These are phyloP conservation scores for Pimpla rufipes DNA, from an alignment of 2,888 invertebrate genomes.

Conservation along the genomic window DNA sequence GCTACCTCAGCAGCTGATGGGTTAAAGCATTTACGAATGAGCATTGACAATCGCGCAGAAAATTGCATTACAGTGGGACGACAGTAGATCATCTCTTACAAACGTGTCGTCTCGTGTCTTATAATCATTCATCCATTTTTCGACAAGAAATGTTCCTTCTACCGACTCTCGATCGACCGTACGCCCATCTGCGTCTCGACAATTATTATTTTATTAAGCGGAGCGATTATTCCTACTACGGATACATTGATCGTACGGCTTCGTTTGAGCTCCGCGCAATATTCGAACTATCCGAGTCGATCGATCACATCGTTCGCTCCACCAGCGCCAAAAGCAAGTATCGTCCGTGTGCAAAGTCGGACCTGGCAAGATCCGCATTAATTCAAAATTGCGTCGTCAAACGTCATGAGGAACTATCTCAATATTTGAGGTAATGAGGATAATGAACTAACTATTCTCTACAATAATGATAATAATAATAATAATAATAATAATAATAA, in stretches of 20 bases:
- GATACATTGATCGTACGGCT: slow-evolving; percentile 22
- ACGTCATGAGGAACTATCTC: slow-evolving; percentile 81
- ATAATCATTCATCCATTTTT: slow-evolving; percentile 27
- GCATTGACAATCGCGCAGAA: slow-evolving; percentile 43
- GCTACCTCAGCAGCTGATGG: too few species aligned
- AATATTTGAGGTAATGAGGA: slow-evolving; percentile 82
- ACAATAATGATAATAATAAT: slow-evolving; percentile 66
- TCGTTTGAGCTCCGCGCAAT: slow-evolving; percentile 21
- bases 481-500: slow-evolving; percentile 57
- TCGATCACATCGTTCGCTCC: not conserved
- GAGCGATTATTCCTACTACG: not conserved
- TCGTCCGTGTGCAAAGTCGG: slow-evolving; percentile 3
- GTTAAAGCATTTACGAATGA: slow-evolving; percentile 44
- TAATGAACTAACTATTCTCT: slow-evolving; percentile 73
- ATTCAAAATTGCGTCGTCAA: slow-evolving; percentile 56
- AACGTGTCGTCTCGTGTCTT: slow-evolving; percentile 3
- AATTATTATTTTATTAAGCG: slow-evolving; percentile 35
- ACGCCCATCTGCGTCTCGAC: slow-evolving; percentile 1
- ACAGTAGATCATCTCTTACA: not conserved
- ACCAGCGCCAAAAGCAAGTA: not conserved
- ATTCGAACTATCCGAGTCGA: slow-evolving; percentile 13
- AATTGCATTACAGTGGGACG: slow-evolving; percentile 1
- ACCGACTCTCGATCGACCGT: slow-evolving; percentile 14
- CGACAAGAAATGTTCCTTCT: slow-evolving; percentile 8
- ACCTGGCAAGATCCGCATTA: slow-evolving; percentile 50